Evolutionary conservation across 2,888 invertebrate genomes (phyloP).

Genomic region (Campoplex capitator): DNA sequence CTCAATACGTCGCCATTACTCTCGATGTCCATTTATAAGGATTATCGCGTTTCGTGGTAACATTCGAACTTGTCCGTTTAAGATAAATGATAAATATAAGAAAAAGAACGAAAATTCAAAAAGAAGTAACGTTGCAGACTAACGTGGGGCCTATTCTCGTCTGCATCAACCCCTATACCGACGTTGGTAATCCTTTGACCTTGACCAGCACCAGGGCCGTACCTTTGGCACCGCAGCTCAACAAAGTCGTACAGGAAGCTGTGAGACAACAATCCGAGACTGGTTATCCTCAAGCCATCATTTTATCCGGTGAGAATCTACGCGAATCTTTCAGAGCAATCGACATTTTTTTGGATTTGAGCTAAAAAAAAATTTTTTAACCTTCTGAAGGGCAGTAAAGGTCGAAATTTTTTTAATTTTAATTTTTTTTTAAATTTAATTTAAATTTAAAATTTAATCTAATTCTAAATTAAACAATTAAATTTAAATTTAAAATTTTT

Average conservation of each 20-base stretch:
- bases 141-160: conserved; percentile 96
- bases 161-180: conserved; percentile 95
- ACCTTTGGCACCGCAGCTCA: conserved; percentile 92
- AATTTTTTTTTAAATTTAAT: no score
- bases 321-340: conserved; percentile 4
- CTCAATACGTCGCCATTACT: conserved; percentile 29
- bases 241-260: conserved; percentile 95
- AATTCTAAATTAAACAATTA: no score
- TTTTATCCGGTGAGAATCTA: conserved; percentile 90
- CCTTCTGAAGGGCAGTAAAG: neutral
- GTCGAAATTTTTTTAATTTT: neutral
- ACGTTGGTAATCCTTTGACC: conserved; percentile 94
- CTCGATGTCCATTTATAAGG: conserved; percentile 32
- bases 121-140: conserved; percentile 88
- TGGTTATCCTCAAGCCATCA: conserved; percentile 97
- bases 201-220: conserved; percentile 92
- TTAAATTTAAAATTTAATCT: no score
- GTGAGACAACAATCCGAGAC: conserved; percentile 97
- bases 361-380: neutral
- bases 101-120: neutral
- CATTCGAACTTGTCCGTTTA: neutral
- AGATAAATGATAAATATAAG: neutral
- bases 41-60: conserved; percentile 10
- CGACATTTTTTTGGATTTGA: neutral
- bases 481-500: no score